Evolutionary conservation across 1,140 invertebrate genomes (phyloP).

Genomic region (Laupala kohalensis): DNA sequence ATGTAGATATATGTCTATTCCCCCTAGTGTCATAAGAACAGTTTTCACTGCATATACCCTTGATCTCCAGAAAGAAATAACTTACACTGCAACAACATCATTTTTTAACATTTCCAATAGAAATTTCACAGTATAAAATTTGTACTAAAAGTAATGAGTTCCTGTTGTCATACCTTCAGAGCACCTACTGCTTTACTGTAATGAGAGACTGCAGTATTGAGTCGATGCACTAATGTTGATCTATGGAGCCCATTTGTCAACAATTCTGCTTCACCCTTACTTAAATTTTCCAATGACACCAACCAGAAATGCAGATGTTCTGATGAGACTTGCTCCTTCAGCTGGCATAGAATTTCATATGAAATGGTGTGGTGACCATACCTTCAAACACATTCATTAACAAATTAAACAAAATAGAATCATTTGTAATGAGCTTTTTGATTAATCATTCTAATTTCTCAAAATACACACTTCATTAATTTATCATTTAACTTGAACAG

Average conservation of each 20-base stretch:
- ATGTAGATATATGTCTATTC: too few relatives aligned
- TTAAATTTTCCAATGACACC: constrained; percentile 56
- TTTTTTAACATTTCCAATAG: too few relatives aligned
- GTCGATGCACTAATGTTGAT: constrained; percentile 35
- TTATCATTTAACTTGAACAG: background rate
- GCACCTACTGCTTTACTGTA: constrained; percentile 54
- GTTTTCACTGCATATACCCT: too few relatives aligned
- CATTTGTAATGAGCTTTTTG: background rate
- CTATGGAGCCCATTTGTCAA: constrained; percentile 21
- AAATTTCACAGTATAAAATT: too few relatives aligned
- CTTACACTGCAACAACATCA: too few relatives aligned
- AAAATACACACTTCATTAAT: too few relatives aligned
- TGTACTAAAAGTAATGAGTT: too few relatives aligned
- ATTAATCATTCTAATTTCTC: too few relatives aligned
- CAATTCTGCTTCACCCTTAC: constrained; percentile 26
- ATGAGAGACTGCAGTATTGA: constrained; percentile 43
- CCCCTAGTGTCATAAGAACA: too few relatives aligned
- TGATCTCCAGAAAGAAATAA: too few relatives aligned
- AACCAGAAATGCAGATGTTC: constrained; percentile 88
- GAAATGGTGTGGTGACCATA: constrained; percentile 72
- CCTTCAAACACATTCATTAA: too few relatives aligned
- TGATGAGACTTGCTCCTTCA: constrained; percentile 64
- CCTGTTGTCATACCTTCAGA: constrained; percentile 40
- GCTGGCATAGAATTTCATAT: constrained; percentile 44
- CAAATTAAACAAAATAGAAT: constrained; percentile 13